phyloP scores from a whole-genome alignment of 1,140 invertebrate species.

The Papilio helenus region DNA sequence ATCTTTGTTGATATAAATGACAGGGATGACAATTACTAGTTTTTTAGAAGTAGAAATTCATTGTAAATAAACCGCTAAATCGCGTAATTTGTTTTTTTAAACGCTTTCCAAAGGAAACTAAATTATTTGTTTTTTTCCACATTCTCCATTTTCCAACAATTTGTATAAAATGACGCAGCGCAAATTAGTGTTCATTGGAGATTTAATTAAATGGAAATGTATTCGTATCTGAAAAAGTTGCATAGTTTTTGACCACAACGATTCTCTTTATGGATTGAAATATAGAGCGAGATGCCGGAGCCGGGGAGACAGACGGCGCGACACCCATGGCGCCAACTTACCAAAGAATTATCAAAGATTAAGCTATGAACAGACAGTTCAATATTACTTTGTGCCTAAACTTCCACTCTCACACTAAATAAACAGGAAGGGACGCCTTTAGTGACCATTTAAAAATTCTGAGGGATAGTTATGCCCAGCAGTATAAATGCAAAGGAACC shows the following conservation, averaged over 20 bases:
- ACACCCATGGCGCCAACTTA: constrained; percentile 57
- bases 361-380: constrained; percentile 25
- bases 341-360: constrained; percentile 44
- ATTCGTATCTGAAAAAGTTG: constrained; percentile 27
- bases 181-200: constrained; percentile 19
- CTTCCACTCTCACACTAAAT: neutral
- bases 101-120: too few species aligned
- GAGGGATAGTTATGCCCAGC: neutral
- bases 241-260: constrained; percentile 14
- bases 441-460: neutral
- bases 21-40: too few species aligned
- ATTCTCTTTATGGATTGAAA: constrained; percentile 27
- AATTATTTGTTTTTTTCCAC: neutral
- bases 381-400: neutral
- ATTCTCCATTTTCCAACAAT: neutral
- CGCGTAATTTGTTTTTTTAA: too few species aligned
- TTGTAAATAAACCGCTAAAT: too few species aligned
- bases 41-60: too few species aligned
- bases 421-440: neutral
- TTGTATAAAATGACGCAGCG: constrained; percentile 15
- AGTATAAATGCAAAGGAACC: too few species aligned
- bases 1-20: too few species aligned
- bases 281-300: constrained; percentile 38
- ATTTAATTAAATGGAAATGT: constrained; percentile 15
- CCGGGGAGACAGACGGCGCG: constrained; percentile 61